Evolutionary conservation across 1,140 invertebrate species (phyloP), one percentile per base, ranked within the genome.

Genomic region (Formica exsecta): DNA sequence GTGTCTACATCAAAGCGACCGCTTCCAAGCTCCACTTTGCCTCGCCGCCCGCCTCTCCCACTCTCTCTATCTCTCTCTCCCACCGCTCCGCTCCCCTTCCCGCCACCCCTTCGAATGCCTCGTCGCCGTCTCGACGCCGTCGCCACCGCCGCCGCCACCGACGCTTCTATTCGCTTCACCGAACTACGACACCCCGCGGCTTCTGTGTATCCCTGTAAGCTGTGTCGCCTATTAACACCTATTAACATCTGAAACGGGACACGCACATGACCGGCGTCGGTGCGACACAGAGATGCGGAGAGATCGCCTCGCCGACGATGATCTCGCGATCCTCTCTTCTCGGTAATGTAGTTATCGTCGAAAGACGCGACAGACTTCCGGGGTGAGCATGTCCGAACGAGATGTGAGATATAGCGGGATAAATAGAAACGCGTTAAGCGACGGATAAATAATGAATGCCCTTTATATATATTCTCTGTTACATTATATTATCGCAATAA

Each of bases 1-100:
- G 93, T 93, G 93, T 92, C 93, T 93, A 94, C 93, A 93, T 94
- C 93, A 94, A 94, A 94, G 93, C 88, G 86, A 86, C 91, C 93
- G 88, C 89, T 85, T 68, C 57, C 29, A 79, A 68, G 80, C 79
- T 83, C 85, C 73, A 89, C 89, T 90, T 86, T 87, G 87, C 85
- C 83, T 57, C 81, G 13, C 65, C 54, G 65, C 41, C 65, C 61
- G 13, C 36, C 44, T 44, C 48, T 80, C 74, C 62, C 71, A 71
- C 75, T 25, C 73, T 65, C 73, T 25, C n/a, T 54, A 57, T 22
- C 68, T 38, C 51, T 48, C 32, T 32, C 51, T 51, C 57, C 32
- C 32, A 32, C 32, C 32, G 32, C 32, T 4, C 32, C 3, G 2
- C 32, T 32, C 32, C 3, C 3, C 32, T 32, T 32, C 3, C 32